Evolutionary conservation across 1,140 invertebrate genomes (phyloP), one percentile per base, ranked within the genome.

Genomic region (Dendroctonus valens): DNA sequence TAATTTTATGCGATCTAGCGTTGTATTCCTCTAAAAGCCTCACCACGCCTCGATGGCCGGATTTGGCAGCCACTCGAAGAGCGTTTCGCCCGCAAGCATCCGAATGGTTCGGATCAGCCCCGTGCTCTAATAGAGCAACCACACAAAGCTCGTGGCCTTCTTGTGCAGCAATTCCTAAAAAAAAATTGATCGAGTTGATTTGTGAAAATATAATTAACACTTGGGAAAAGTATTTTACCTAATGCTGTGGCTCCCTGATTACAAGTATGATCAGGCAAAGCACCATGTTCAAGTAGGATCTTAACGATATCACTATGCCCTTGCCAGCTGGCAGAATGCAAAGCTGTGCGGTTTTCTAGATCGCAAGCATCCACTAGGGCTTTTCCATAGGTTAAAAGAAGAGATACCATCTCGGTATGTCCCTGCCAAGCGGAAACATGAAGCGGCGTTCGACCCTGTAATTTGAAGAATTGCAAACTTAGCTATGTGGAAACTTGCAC

Each of bases 341-440:
- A 78, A 5, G 95, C 91, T 0, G 94, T 96, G 46, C 95, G 83
- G 53, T 88, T 87, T 76, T 97, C 95, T 74, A 91, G 87, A 78
- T 98, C 96, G 58, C 90, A 88, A 0, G 92, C 91, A 77, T 97
- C 93, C 0, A 96, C 90, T 75, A 89, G 85, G 3, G 93, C 92
- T 51, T 86, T 83, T 42, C 89, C 88, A 76, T 71, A 75, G 68
- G 87, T 87, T 41, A 97, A 83, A 15, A 97, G 81, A 15, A 95
- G 79, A 64, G 90, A 89, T 0, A 96, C 93, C 90, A 97, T 95
- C 59, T 95, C 91, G 54, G 91, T 89, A 76, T 95, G 92, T 7
- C 93, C 93, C 78, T 98, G 94, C 95, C 95, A 97, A 38, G 93
- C 87, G 15, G 93, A 92, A 0, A 97, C 93, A 79, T 97, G 94